These are phyloP conservation scores for Drosophila meridiana DNA, from an alignment of 2,888 invertebrate species.

Conservation along the genomic window DNA sequence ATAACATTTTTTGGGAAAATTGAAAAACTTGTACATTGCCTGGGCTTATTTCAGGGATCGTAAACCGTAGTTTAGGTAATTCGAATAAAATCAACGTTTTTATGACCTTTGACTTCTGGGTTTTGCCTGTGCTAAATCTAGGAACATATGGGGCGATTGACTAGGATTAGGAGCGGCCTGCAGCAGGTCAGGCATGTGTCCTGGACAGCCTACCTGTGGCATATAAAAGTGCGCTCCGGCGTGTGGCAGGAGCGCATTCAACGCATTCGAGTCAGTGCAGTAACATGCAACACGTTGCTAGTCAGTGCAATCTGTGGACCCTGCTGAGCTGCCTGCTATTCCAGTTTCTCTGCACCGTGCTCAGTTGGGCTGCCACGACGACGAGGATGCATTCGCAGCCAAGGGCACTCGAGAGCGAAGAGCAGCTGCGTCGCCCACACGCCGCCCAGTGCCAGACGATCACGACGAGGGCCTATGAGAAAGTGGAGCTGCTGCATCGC, in stretches of 20 bases:
- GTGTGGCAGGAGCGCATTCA: conserved; percentile 19
- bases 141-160: neutral
- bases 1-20: neutral
- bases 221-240: conserved; percentile 22
- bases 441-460: conserved; percentile 8
- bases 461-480: conserved; percentile 33
- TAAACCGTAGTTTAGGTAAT: neutral
- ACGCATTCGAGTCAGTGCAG: neutral
- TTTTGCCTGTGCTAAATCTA: neutral
- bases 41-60: too few species aligned
- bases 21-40: neutral
- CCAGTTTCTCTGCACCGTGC: conserved; percentile 26
- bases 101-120: neutral
- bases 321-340: conserved; percentile 26
- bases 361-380: neutral
- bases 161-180: neutral
- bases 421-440: conserved; percentile 10
- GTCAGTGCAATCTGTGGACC: conserved; percentile 22
- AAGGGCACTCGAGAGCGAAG: conserved; percentile 1
- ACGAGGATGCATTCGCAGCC: conserved; percentile 11
- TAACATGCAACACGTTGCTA: conserved; percentile 38
- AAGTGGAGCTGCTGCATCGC: conserved; percentile 61
- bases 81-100: neutral
- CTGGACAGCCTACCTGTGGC: conserved; percentile 25
- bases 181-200: neutral